A percentile compares a stretch with the other conserved stretches of the same genome.
Evolutionary conservation across 2,797 vertebrate species (phyloP).

Genomic region (Malurus leucopterus): DNA sequence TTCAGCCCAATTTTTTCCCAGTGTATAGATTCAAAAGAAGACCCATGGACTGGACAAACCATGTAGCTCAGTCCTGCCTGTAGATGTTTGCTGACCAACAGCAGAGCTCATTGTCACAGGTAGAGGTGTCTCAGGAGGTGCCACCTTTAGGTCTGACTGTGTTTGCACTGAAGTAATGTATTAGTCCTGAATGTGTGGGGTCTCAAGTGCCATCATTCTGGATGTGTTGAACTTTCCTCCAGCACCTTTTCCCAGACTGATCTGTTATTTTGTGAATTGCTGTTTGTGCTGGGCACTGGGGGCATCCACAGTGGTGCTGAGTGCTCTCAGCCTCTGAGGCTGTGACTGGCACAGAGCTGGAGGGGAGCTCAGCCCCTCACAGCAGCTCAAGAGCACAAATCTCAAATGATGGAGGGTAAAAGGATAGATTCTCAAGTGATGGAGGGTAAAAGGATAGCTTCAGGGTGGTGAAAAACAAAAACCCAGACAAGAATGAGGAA

Average conservation of each 20-base stretch:
- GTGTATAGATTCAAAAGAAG: neutral
- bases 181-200: neutral
- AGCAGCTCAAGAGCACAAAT: neutral
- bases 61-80: neutral
- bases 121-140: neutral
- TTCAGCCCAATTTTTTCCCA: neutral
- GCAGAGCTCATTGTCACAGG: rapidly evolving
- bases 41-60: neutral
- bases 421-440: neutral
- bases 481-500: neutral
- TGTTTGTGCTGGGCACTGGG: neutral
- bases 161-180: neutral
- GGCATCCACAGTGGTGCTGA: rapidly evolving
- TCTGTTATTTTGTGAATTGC: neutral
- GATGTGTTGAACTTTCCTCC: neutral
- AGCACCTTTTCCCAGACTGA: neutral
- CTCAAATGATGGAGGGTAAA: neutral
- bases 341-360: neutral
- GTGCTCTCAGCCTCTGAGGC: neutral
- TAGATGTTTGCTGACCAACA: rapidly evolving
- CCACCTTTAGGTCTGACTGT: neutral
- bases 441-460: neutral
- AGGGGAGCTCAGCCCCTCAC: neutral
- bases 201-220: neutral
- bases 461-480: neutral